A percentile compares a stretch with the other conserved stretches of the same genome.
phyloP scores from a whole-genome alignment of 1,140 invertebrate species.

The Drosophila pachea region DNA sequence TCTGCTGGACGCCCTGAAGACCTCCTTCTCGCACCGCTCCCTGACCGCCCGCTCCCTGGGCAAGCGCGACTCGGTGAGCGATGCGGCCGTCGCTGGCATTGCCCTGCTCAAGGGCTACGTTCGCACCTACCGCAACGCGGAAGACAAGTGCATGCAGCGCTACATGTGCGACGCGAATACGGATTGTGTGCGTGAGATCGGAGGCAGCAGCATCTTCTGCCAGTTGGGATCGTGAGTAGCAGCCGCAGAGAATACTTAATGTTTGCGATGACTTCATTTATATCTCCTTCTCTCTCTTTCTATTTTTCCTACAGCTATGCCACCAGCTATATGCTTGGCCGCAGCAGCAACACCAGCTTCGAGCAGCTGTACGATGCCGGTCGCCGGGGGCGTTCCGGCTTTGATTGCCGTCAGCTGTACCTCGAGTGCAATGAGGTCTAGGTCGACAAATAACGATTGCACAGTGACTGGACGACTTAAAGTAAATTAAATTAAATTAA shows the following conservation, averaged over 20 bases:
- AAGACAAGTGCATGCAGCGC: constrained; percentile 89
- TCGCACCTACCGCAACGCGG: constrained; percentile 87
- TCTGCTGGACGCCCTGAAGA: constrained; percentile 92
- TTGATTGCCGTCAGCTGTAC: constrained; percentile 90
- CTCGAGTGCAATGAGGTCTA: constrained; percentile 93
- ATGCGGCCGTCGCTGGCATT: constrained; percentile 90
- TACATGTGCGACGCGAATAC: constrained; percentile 93
- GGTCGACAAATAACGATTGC: constrained; percentile 41
- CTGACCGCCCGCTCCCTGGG: constrained; percentile 89
- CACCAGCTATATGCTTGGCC: constrained; percentile 89
- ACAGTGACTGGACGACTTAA: constrained; percentile 57
- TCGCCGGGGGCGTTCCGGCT: constrained; percentile 88
- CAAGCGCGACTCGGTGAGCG: constrained; percentile 90
- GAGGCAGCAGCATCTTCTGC: constrained; percentile 91
- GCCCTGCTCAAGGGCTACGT: constrained; percentile 93
- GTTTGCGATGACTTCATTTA: too few species aligned
- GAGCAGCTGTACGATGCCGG: constrained; percentile 91
- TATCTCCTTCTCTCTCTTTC: not conserved
- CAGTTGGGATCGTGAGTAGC: constrained; percentile 93
- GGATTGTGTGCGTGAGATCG: constrained; percentile 90
- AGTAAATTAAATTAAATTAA: constrained; percentile 71
- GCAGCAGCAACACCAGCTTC: constrained; percentile 86
- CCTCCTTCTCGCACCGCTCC: constrained; percentile 93
- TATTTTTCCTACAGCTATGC: constrained; percentile 83
- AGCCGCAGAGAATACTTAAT: not conserved